Evolutionary conservation across 2,797 vertebrate genomes (phyloP), one percentile per base, ranked within the genome.

Genomic region (Sebastes oblongus): DNA sequence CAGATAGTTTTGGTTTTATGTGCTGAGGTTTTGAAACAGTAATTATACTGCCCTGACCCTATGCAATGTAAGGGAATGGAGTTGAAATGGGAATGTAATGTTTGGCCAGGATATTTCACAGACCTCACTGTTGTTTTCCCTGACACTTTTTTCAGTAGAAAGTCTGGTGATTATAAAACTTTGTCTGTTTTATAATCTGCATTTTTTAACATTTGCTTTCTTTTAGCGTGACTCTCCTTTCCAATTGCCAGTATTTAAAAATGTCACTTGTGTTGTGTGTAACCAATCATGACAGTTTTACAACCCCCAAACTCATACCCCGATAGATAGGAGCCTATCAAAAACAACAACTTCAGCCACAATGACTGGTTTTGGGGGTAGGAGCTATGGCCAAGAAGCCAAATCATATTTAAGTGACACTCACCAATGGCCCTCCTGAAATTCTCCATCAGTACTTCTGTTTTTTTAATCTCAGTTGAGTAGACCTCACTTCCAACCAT

Each of bases 401-500:
- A 60, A 60, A 54, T 39, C 8, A 58, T 16, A 54, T 54, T 54
- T 5, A 58, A 50, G 3, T 16, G 16, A 18, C 59, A 86, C 97
- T 96, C 89, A 99, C 98, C 98, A 18, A 99, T 99, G 10, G 98
- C 98, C 82, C 98, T 96, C 82, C 98, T 95, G 93, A 99, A 99
- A 93, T 99, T 99, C 94, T 99, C 98, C 98, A 99, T 99, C 30
- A 99, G 94, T 64, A 99, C 98, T 94, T 99, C 98, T 0, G 98
- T 99, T 92, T 99, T 99, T 95, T 99, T 99, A 77, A 99, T 99
- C 94, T 99, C 98, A 0, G 97, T 95, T 1, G 98, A 99, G 93
- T 99, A 99, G 14, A 99, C 98, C 82, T 99, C 98, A 70, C 98
- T 99, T 74, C 98, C 98, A 75, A 99, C 98, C 98, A 99, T 99